Evolutionary conservation across 2,888 invertebrate species (phyloP).

Genomic region (Archips xylosteana): DNA sequence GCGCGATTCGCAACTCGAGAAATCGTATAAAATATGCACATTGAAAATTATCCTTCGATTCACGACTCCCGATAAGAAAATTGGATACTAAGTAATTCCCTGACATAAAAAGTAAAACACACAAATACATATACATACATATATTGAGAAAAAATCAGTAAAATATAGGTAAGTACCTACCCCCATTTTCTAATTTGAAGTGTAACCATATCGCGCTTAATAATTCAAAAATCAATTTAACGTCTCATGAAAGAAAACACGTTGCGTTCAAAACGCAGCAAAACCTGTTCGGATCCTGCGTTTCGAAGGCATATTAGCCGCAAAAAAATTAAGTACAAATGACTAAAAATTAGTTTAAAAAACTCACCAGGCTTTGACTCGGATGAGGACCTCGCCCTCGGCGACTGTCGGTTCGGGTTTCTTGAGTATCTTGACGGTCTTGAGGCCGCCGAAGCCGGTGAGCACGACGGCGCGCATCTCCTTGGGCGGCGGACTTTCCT

Average conservation of each 20-base stretch:
- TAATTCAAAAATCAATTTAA: conserved; percentile 25
- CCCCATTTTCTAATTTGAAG: conserved; percentile 6
- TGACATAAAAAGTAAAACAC: background rate
- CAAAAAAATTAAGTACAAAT: conserved; percentile 39
- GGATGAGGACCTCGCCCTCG: conserved; percentile 92
- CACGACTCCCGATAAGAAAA: background rate
- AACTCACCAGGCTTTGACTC: conserved; percentile 95
- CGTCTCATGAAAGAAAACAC: conserved; percentile 35
- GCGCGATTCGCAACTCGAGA: background rate
- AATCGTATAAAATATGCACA: background rate
- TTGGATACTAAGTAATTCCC: background rate
- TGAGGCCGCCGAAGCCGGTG: conserved; percentile 94
- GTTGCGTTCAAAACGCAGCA: conserved; percentile 38
- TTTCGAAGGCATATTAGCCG: conserved; percentile 31
- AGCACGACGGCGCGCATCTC: conserved; percentile 95
- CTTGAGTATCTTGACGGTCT: conserved; percentile 93
- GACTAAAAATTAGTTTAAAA: conserved; percentile 40
- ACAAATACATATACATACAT: background rate
- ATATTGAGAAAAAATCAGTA: background rate
- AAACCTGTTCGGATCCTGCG: conserved; percentile 42
- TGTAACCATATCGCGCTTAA: background rate
- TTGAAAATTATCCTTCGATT: background rate
- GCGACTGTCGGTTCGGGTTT: conserved; percentile 90
- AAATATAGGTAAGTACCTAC: conserved; percentile 6
- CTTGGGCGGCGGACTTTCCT: conserved; percentile 87